Conservation (phyloP, 2,113 vertebrate species). For the Gila orcuttii region DNA sequence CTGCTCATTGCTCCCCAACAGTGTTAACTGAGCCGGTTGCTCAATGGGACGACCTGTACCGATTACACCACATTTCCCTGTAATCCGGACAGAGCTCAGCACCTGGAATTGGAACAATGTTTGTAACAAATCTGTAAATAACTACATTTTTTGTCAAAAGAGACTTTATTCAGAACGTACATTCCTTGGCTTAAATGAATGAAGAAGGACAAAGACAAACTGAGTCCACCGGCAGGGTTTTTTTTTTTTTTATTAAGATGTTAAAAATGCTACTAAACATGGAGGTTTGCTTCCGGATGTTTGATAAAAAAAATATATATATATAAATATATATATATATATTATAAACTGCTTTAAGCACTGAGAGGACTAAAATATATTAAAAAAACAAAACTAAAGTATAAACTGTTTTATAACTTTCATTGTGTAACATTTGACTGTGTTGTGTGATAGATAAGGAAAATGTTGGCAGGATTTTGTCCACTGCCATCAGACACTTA, state of each 20-base stretch:
- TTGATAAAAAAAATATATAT: neutral
- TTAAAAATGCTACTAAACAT: slow-evolving; percentile 9
- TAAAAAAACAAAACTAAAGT: neutral
- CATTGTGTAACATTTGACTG: slow-evolving; percentile 42
- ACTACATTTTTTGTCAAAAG: neutral
- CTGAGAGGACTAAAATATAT: slow-evolving; percentile 23
- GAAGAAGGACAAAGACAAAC: neutral
- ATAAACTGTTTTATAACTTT: slow-evolving; percentile 11
- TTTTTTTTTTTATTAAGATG: neutral
- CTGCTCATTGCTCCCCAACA: neutral
- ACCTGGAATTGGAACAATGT: slow-evolving; percentile 1
- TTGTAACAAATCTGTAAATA: neutral
- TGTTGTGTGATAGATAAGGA: slow-evolving; percentile 22
- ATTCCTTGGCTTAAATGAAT: slow-evolving; percentile 17
- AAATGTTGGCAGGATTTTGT: slow-evolving; percentile 25
- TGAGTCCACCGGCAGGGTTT: neutral
- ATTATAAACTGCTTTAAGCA: slow-evolving; percentile 18
- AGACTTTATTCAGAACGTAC: neutral
- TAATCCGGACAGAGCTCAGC: neutral
- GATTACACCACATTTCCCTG: neutral
- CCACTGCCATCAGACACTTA: slow-evolving; percentile 33
- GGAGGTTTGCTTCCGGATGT: neutral
- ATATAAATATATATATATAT: too few relatives aligned
- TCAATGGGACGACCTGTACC: neutral
- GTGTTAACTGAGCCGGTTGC: slow-evolving; percentile 32